A percentile compares a stretch with the other conserved stretches of the same genome.
phyloP scores from a whole-genome alignment of 2,113 vertebrate species.

The Muntiacus muntjak region DNA sequence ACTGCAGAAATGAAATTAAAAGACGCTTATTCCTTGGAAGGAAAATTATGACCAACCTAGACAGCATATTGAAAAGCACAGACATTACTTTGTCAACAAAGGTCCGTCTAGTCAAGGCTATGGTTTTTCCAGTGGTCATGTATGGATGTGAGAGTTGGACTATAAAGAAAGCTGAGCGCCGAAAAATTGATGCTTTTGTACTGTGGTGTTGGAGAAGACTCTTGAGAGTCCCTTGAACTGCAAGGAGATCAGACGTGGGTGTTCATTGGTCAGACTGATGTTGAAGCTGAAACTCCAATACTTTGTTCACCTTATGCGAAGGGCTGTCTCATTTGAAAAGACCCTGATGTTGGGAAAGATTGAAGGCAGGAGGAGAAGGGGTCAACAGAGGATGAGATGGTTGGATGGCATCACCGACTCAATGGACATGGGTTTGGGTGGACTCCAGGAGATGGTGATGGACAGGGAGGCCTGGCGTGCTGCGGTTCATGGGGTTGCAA shows the following conservation, averaged over 20 bases:
- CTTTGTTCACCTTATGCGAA: neutral
- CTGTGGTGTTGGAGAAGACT: neutral
- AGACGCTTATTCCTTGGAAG: neutral
- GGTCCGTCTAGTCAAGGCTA: neutral
- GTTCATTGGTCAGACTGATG: neutral
- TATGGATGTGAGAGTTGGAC: neutral
- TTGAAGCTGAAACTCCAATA: neutral
- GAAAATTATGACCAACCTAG: neutral
- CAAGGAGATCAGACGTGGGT: neutral
- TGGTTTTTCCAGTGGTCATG: neutral
- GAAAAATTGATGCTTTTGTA: neutral
- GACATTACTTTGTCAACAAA: neutral
- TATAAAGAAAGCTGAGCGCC: neutral
- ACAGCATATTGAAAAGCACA: neutral
- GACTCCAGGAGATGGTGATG: neutral
- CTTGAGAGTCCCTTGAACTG: neutral
- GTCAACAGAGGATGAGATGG: neutral
- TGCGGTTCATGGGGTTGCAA: rapidly evolving
- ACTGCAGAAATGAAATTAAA: neutral
- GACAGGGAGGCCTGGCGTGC: neutral
- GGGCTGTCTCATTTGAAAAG: neutral
- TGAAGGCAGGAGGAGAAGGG: neutral
- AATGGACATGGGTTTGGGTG: neutral
- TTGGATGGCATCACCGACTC: neutral
- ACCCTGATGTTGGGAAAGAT: neutral